These are phyloP conservation scores for Sebastolobus altivelis DNA, from an alignment of 2,797 vertebrate genomes.

Conservation along the genomic window DNA sequence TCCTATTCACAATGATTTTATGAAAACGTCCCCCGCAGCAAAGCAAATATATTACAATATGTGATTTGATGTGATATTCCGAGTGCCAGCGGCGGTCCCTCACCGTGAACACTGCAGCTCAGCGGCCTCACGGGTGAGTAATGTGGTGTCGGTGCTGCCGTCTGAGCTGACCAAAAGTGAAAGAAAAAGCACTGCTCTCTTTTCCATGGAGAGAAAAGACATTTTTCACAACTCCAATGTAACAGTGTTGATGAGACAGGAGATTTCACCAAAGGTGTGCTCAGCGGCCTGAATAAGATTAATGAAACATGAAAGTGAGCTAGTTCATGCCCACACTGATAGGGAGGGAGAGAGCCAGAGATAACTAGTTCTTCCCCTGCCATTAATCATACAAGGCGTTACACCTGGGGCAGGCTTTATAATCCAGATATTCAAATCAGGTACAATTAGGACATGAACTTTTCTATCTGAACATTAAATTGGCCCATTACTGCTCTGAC, in stretches of 20 bases:
- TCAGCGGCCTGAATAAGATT: slow-evolving; percentile 64
- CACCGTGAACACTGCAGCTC: slow-evolving; percentile 6
- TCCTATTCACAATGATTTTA: slow-evolving; percentile 10
- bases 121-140: slow-evolving; percentile 44
- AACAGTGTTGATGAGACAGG: slow-evolving; percentile 51
- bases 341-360: slow-evolving; percentile 21
- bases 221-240: slow-evolving; percentile 41
- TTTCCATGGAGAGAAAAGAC: slow-evolving; percentile 25
- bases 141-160: slow-evolving; percentile 21
- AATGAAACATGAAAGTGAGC: slow-evolving; percentile 75
- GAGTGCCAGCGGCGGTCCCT: slow-evolving; percentile 22
- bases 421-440: slow-evolving; percentile 64
- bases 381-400: slow-evolving; percentile 68
- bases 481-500: slow-evolving; percentile 40
- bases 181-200: slow-evolving; percentile 33
- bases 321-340: slow-evolving; percentile 52
- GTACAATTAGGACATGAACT: slow-evolving; percentile 58
- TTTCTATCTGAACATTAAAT: slow-evolving; percentile 48
- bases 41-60: slow-evolving; percentile 11
- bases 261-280: slow-evolving; percentile 59
- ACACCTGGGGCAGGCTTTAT: slow-evolving; percentile 52
- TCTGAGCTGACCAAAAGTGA: slow-evolving; percentile 39
- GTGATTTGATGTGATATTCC: slow-evolving; percentile 30
- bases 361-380: slow-evolving; percentile 33
- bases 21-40: slow-evolving; percentile 5